These are phyloP conservation scores for Pseudomyrmex flavicornis DNA, from an alignment of 1,140 invertebrate genomes.

Conservation along the genomic window DNA sequence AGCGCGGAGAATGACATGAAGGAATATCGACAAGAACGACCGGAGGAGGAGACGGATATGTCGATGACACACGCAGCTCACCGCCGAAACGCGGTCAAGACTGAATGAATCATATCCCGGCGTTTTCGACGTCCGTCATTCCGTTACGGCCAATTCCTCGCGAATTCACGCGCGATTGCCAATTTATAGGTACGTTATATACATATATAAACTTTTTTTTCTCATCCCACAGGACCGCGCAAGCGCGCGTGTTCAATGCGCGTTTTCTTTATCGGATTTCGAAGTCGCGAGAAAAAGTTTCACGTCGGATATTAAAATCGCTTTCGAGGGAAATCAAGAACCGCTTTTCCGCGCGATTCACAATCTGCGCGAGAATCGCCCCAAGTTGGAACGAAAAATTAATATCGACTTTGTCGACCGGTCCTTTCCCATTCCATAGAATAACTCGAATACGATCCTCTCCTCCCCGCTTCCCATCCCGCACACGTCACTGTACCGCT, in stretches of 20 bases:
- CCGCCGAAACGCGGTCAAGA: neutral
- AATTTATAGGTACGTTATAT: neutral
- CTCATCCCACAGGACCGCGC: too few species aligned
- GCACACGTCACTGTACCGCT: neutral
- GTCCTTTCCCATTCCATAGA: neutral
- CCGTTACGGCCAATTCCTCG: too few species aligned
- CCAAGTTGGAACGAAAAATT: slow-evolving; percentile 45
- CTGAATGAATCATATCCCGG: neutral
- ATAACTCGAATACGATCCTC: slow-evolving; percentile 1
- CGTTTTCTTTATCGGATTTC: too few species aligned
- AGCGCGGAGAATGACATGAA: neutral
- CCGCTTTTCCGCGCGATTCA: neutral
- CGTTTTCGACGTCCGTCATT: too few species aligned
- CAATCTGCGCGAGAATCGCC: slow-evolving; percentile 28
- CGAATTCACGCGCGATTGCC: neutral
- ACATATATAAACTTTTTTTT: neutral
- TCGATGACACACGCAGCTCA: neutral
- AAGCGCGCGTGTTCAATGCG: too few species aligned
- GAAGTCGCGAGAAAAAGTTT: slow-evolving; percentile 18
- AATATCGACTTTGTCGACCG: slow-evolving; percentile 37
- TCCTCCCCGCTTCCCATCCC: neutral
- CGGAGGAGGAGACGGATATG: neutral
- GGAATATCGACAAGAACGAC: neutral
- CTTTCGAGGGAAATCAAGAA: slow-evolving; percentile 38
- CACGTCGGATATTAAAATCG: slow-evolving; percentile 36